These are phyloP conservation scores for Drosophila trapezifrons DNA, from an alignment of 1,140 invertebrate species.

Conservation along the genomic window DNA sequence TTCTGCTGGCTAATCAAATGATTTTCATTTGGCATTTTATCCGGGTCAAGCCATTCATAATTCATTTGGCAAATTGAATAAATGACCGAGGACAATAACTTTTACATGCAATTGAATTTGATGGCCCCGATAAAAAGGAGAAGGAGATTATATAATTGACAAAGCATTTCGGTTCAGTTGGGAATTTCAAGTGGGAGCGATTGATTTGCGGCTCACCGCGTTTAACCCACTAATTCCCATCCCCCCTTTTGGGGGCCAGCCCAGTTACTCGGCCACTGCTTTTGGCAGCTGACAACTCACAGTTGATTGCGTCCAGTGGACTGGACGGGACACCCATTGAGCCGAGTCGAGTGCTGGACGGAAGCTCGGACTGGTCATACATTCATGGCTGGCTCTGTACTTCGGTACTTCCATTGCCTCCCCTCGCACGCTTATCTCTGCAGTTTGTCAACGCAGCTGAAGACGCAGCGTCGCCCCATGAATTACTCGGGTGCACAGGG, in stretches of 20 bases:
- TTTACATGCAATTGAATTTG: slow-evolving; percentile 40
- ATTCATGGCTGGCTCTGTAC: slow-evolving; percentile 51
- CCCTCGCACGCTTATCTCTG: slow-evolving; percentile 46
- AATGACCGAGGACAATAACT: slow-evolving; percentile 23
- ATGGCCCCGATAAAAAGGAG: slow-evolving; percentile 20
- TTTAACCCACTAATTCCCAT: slow-evolving; percentile 3
- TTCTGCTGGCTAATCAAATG: slow-evolving; percentile 24
- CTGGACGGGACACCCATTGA: slow-evolving; percentile 38
- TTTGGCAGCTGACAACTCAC: slow-evolving; percentile 56
- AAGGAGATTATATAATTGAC: slow-evolving; percentile 28
- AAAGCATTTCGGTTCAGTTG: slow-evolving; percentile 33
- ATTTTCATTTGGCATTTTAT: slow-evolving; percentile 37
- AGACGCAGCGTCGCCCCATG: slow-evolving; percentile 53
- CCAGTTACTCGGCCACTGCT: slow-evolving; percentile 4
- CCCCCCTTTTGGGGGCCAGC: neutral
- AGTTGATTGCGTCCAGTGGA: slow-evolving; percentile 61
- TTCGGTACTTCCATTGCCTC: slow-evolving; percentile 10
- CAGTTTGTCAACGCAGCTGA: slow-evolving; percentile 55
- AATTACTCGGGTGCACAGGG: slow-evolving; percentile 41
- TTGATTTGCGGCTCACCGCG: slow-evolving; percentile 54
- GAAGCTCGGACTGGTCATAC: slow-evolving; percentile 26
- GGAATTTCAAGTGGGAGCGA: slow-evolving; percentile 42
- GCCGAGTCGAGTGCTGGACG: slow-evolving; percentile 23
- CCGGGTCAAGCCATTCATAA: slow-evolving; percentile 20
- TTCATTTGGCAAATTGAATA: slow-evolving; percentile 35